Evolutionary conservation across 2,888 invertebrate species (phyloP), one percentile per base, ranked within the genome.

Genomic region (Bombylius discolor): DNA sequence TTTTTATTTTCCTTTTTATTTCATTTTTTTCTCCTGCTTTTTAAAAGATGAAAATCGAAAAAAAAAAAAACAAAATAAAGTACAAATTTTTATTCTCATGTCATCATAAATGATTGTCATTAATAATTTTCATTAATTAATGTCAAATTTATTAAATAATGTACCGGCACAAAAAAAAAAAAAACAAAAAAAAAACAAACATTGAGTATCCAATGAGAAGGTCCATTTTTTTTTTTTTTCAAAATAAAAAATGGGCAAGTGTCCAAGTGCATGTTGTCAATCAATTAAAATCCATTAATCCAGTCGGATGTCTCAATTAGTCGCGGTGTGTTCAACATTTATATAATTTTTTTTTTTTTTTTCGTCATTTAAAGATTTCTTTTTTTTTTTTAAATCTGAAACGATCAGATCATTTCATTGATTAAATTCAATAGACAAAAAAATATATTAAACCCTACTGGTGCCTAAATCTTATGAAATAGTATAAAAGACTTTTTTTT

Each of bases 251-350:
- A 39, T 42, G 47, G 49, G 49, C 42, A 49, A 54, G 53, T 54
- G 53, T 49, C 53, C 45, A 44, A 47, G 47, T 32, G 50, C 50
- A 55, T 46, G 50, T 55, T 50, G 55, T 50, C 50, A 55, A 51
- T 55, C 50, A 55, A 49, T 50, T 46, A 45, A 55, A 23, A 34
- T 23, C 49, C 23, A 31, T 46, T 50, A 55, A 55, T 50, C 33
- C 39, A 34, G 39, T 46, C 31, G 36, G 55, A 55, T 55, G 32
- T 51, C 55, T 55, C 39, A 55, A 55, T 55, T 55, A 55, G 54
- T 32, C 31, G 36, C 31, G 36, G 47, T 31, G 6, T 36, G 34
- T 36, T 36, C 34, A 36, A 36, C 34, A 36, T 23, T 23, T 23
- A 23, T 36, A 4, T 36, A 7, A 36, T 36, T 36, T 36, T 36